Conservation (phyloP, 2,113 vertebrate species). For the Rallus limicola region DNA sequence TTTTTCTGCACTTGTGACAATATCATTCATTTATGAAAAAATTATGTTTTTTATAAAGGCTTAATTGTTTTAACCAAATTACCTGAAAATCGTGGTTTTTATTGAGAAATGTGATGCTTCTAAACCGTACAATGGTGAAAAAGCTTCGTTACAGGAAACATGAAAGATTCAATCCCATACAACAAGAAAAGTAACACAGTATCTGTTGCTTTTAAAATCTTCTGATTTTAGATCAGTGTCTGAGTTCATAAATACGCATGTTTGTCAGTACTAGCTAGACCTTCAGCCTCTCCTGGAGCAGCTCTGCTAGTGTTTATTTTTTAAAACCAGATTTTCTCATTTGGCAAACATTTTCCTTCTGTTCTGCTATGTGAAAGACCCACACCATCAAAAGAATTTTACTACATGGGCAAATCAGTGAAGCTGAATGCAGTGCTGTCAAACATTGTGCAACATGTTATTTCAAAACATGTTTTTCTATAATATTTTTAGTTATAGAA, state of each 20-base stretch:
- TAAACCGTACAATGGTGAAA: neutral
- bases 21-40: neutral
- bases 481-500: neutral
- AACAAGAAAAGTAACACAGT: neutral
- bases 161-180: neutral
- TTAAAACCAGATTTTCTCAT: neutral
- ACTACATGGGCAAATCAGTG: neutral
- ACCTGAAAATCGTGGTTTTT: neutral
- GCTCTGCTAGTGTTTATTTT: neutral
- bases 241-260: neutral
- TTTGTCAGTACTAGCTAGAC: neutral
- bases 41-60: neutral
- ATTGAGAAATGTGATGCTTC: neutral
- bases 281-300: neutral
- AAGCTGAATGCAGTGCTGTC: neutral
- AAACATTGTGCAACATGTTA: accelerated
- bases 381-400: neutral
- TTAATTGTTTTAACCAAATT: neutral
- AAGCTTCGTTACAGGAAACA: neutral
- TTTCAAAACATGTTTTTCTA: neutral
- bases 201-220: neutral
- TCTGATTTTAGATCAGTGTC: neutral
- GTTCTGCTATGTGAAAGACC: neutral
- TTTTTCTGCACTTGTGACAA: neutral
- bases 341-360: neutral